These are phyloP conservation scores for Rhinoraja longicauda DNA, from an alignment of 2,797 vertebrate genomes.

Conservation along the genomic window DNA sequence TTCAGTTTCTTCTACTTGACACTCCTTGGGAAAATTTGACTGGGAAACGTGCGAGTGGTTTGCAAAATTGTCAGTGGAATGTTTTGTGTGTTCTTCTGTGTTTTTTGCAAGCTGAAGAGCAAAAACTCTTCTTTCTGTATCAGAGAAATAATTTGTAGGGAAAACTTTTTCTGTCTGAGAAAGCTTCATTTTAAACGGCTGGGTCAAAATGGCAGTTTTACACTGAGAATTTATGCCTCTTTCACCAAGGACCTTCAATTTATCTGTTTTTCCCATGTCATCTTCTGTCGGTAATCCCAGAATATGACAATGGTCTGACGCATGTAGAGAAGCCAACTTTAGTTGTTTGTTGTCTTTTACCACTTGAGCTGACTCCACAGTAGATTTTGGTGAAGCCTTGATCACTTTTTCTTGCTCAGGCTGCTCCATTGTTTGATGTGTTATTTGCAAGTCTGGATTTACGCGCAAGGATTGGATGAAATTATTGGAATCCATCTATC, in stretches of 20 bases:
- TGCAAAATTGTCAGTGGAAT: background rate
- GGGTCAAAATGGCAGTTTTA: slow-evolving; percentile 4
- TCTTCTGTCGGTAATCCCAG: background rate
- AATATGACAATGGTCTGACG: background rate
- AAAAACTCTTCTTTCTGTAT: slow-evolving; percentile 44
- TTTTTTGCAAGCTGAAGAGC: slow-evolving; percentile 45
- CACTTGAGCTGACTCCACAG: background rate
- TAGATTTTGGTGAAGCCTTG: background rate
- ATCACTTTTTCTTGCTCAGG: background rate
- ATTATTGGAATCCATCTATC: background rate
- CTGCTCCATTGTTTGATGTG: background rate
- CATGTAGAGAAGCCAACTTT: background rate
- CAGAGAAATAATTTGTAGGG: slow-evolving; percentile 47
- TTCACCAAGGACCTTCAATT: background rate
- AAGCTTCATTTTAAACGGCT: background rate
- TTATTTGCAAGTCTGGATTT: background rate
- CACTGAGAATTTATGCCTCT: background rate
- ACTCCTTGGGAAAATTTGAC: background rate
- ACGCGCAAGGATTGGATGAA: background rate
- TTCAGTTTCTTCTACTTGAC: background rate
- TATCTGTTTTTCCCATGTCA: background rate
- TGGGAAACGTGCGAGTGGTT: background rate
- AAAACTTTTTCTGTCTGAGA: slow-evolving; percentile 46
- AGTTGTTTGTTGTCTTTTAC: background rate
- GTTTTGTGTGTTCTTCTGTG: slow-evolving; percentile 43